Percentiles rank a stretch among this genome's conserved stretches.
phyloP scores from a whole-genome alignment of 2,797 vertebrate species.

The Heteromormyrus szaboi region DNA sequence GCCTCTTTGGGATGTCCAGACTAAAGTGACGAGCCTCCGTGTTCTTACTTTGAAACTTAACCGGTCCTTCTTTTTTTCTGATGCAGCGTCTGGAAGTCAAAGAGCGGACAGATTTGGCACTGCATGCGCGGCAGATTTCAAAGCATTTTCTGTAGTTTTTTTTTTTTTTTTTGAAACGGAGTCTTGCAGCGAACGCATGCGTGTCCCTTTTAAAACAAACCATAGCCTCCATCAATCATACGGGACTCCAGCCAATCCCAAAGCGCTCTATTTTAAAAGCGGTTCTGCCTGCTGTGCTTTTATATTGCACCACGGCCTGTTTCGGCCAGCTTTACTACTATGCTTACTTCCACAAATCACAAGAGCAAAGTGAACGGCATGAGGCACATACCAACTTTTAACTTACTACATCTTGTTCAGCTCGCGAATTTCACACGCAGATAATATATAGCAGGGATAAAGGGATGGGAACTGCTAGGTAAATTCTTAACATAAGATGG shows the following conservation, averaged over 20 bases:
- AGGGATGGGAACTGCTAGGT: conserved; percentile 52
- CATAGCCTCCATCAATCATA: conserved; percentile 95
- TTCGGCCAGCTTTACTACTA: conserved; percentile 84
- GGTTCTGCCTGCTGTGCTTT: conserved; percentile 98
- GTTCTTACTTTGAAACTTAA: conserved; percentile 6
- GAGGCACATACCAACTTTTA: conserved; percentile 69
- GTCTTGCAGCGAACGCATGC: conserved; percentile 92
- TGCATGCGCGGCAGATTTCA: conserved; percentile 86
- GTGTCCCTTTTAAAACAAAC: conserved; percentile 91
- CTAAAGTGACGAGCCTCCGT: neutral
- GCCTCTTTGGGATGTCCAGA: neutral
- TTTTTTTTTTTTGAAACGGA: conserved; percentile 84
- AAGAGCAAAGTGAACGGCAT: conserved; percentile 78
- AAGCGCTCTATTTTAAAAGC: conserved; percentile 86
- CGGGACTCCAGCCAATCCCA: conserved; percentile 85
- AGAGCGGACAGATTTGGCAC: conserved; percentile 58
- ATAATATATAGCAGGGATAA: conserved; percentile 57
- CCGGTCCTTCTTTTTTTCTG: neutral
- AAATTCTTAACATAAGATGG: conserved; percentile 47
- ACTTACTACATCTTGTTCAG: conserved; percentile 40
- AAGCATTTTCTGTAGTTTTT: conserved; percentile 92
- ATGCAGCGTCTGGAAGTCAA: conserved; percentile 51
- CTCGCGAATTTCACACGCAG: conserved; percentile 66
- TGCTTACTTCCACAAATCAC: conserved; percentile 89
- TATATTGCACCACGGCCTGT: conserved; percentile 89